phyloP scores from a whole-genome alignment of 2,888 invertebrate genomes.

The Melanchra persicariae region DNA sequence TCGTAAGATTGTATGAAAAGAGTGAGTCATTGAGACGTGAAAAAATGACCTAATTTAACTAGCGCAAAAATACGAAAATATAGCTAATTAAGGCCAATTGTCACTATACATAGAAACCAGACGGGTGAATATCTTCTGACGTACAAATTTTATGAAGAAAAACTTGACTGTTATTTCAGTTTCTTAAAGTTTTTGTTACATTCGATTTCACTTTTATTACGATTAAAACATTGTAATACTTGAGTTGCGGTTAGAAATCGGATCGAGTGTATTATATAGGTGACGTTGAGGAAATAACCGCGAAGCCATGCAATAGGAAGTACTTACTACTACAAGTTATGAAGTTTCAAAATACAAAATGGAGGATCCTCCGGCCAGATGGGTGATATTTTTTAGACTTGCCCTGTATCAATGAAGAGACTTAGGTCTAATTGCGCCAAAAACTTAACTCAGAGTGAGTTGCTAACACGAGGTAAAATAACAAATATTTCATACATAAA shows the following conservation, averaged over 20 bases:
- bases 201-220: constrained; percentile 34
- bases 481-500: too few relatives aligned
- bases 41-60: constrained; percentile 18
- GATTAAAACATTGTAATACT: constrained; percentile 8
- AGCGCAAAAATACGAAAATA: constrained; percentile 31
- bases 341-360: background rate
- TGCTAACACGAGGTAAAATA: too few relatives aligned
- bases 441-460: too few relatives aligned
- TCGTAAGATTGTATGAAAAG: constrained; percentile 2
- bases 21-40: constrained; percentile 12
- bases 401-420: too few relatives aligned
- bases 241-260: constrained; percentile 26
- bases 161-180: background rate
- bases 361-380: background rate
- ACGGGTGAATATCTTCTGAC: background rate
- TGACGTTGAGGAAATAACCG: constrained; percentile 31
- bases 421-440: too few relatives aligned
- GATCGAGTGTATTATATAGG: constrained; percentile 10
- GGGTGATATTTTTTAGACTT: too few relatives aligned
- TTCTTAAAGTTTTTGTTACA: background rate
- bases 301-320: background rate
- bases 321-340: background rate
- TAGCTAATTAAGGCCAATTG: constrained; percentile 45
- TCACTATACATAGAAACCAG: background rate
- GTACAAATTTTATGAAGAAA: background rate